Evolutionary conservation across 2,888 invertebrate species (phyloP).

Genomic region (Flexamia atlantica): DNA sequence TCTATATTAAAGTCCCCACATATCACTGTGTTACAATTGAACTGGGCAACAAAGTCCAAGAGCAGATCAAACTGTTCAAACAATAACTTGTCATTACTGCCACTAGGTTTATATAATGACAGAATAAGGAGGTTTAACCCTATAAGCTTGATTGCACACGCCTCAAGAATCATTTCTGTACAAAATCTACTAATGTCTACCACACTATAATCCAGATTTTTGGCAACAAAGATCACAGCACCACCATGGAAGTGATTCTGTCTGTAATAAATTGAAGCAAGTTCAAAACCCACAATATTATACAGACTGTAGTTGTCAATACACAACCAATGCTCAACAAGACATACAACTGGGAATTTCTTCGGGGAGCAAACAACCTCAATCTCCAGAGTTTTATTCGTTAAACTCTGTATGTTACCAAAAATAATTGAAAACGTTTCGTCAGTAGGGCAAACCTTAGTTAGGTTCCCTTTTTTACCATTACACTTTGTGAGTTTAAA

Average conservation of each 20-base stretch:
- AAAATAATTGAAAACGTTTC: neutral
- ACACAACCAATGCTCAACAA: constrained; percentile 3
- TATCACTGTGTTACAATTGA: neutral
- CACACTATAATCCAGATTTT: neutral
- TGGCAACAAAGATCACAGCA: neutral
- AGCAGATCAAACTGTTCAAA: constrained; percentile 8
- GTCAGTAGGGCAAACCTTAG: too few species aligned
- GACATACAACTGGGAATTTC: neutral
- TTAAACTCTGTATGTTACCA: constrained; percentile 2
- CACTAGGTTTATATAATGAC: neutral
- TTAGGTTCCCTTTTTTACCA: too few species aligned
- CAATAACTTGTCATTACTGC: neutral
- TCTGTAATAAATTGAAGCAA: neutral
- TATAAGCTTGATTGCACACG: neutral
- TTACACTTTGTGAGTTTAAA: too few species aligned
- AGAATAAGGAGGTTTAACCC: neutral
- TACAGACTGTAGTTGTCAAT: neutral
- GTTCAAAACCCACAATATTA: neutral
- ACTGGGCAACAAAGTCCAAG: neutral
- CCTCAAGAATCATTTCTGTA: neutral
- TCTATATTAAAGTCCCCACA: constrained; percentile 11
- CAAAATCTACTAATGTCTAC: constrained; percentile 14
- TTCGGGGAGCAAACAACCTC: neutral
- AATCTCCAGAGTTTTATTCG: neutral
- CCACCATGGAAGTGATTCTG: neutral